Evolutionary conservation across 2,888 invertebrate genomes (phyloP), one percentile per base, ranked within the genome.

Genomic region (Neoscelio sp.): DNA sequence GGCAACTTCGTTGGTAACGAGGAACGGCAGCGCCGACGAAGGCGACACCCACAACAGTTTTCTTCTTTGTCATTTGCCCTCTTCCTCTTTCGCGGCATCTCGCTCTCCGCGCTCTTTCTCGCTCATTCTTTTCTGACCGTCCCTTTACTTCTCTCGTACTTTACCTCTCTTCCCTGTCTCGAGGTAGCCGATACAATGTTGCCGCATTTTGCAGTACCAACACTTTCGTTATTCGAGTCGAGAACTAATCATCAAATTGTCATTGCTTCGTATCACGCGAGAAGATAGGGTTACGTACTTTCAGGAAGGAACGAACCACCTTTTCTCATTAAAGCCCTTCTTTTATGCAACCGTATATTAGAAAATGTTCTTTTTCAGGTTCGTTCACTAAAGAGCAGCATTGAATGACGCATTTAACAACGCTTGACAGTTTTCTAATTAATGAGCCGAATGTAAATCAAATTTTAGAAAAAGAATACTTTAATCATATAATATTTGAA

Each of bases 1-100:
- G 71, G 86, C 85, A 79, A 85, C 82, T 83, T 82, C 82, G 85
- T 86, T 85, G 86, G 86, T 89, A 88, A 88, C 87, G 83, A 89
- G 87, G 82, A 88, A 83, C 85, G 83, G 84, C 85, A 67, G 67
- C 82, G 76, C 80, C 83, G 78, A 75, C 76, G 70, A 80, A 80
- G 82, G 82, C 84, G 85, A 86, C 86, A 86, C 84, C 85, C 84
- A 85, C 87, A 82, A 83, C 82, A 83, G 56, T 78, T 80, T 78
- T 74, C 65, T 30, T 78, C 77, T 80, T 65, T 62, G 50, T 76
- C 73, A 67, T 60, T 60, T 42, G 33, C 35, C 15, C 48, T 28
- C 17, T 48, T 77, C 58, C 50, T 52, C 68, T 73, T 28, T 54
- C 42, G 42, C 46, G 7, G 1, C 26, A 26, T 28, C 18, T 58